These are phyloP conservation scores for Antechinus stuartii DNA, from an alignment of 2,113 vertebrate genomes.

Conservation along the genomic window DNA sequence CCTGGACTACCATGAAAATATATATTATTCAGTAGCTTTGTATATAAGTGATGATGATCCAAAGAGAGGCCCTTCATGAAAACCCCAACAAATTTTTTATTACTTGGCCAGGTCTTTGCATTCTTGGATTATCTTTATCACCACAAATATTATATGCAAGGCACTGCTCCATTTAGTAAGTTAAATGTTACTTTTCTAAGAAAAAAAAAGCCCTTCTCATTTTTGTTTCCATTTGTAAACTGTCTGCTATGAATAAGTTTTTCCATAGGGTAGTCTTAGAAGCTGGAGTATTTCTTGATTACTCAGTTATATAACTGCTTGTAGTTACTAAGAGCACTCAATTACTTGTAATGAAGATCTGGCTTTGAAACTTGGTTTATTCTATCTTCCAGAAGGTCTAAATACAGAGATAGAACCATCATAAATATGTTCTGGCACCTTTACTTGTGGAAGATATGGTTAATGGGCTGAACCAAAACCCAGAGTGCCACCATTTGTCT, in stretches of 20 bases:
- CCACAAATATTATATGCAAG: neutral
- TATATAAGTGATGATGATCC: neutral
- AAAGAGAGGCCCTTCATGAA: neutral
- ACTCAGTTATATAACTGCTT: neutral
- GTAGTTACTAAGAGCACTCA: neutral
- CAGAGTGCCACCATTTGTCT: neutral
- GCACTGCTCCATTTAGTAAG: neutral
- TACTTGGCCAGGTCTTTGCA: neutral
- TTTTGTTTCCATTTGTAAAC: neutral
- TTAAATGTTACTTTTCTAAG: neutral
- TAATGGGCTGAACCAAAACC: neutral
- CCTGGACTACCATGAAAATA: neutral
- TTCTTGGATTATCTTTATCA: neutral
- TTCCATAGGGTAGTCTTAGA: neutral
- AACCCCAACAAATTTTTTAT: neutral
- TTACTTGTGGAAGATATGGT: neutral
- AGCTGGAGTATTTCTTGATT: neutral
- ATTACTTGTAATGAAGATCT: conserved; percentile 2
- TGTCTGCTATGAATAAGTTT: neutral
- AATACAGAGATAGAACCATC: neutral
- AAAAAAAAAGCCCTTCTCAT: neutral
- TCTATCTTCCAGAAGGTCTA: neutral
- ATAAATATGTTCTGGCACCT: neutral
- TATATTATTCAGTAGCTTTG: neutral
- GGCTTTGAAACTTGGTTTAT: neutral